A percentile compares a stretch with the other conserved stretches of the same genome.
These are phyloP conservation scores for Porites rus DNA, from an alignment of 92 coral and sea anemone genomes.

Conservation along the genomic window DNA sequence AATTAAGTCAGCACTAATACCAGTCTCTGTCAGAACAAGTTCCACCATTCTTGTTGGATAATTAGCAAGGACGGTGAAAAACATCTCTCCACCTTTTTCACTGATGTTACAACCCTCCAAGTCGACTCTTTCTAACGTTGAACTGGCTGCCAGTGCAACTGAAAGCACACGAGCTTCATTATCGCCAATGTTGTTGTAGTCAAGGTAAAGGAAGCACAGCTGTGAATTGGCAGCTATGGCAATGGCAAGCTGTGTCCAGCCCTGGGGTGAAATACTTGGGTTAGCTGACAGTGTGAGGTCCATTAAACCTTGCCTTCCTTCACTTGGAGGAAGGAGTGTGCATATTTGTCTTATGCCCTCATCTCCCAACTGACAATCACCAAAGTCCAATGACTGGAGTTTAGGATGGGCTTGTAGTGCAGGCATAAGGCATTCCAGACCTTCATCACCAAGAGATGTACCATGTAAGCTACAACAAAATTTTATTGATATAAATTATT, in stretches of 20 bases:
- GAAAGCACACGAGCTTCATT: conserved; percentile 95
- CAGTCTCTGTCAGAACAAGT: conserved; percentile 85
- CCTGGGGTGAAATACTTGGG: conserved; percentile 76
- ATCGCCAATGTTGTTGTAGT: conserved; percentile 89
- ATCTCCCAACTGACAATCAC: conserved; percentile 94
- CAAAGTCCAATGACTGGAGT: conserved; percentile 92
- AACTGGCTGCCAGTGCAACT: conserved; percentile 94
- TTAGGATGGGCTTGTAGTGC: conserved; percentile 86
- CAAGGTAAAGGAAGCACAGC: conserved; percentile 77
- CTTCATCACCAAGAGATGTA: conserved; percentile 89
- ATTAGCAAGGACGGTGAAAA: conserved; percentile 80
- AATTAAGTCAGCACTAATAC: conserved; percentile 81
- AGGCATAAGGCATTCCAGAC: conserved; percentile 85
- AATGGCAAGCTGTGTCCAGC: conserved; percentile 97
- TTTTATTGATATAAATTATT: not conserved
- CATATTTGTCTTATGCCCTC: conserved; percentile 92
- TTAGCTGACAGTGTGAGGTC: conserved; percentile 95
- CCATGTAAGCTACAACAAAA: conserved; percentile 86
- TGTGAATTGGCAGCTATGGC: conserved; percentile 94
- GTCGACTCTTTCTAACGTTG: conserved; percentile 82
- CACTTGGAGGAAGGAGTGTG: conserved; percentile 77
- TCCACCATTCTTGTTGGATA: conserved; percentile 89
- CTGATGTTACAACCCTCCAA: conserved; percentile 93
- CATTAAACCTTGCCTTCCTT: conserved; percentile 68
- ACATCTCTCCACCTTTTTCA: conserved; percentile 87